Evolutionary conservation across 2,113 vertebrate genomes (phyloP), one percentile per base, ranked within the genome.

Genomic region (Cercocebus atys): DNA sequence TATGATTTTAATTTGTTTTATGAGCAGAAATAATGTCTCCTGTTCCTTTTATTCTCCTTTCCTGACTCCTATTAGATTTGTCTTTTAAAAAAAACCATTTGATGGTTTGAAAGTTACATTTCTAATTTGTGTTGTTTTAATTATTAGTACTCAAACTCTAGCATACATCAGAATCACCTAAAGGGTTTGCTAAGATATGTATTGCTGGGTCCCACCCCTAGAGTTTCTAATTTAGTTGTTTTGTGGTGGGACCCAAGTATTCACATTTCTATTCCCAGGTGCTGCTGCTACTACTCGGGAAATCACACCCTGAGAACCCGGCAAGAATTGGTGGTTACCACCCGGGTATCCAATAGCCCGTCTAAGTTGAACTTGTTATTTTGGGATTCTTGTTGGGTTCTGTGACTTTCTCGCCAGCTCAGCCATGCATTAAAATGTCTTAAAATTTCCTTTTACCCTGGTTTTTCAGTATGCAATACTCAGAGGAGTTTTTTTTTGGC

Each of bases 1-100:
- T 80, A 50, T 66, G 1, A 90, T 94, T 93, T 85, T 84, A 96
- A 76, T 94, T 93, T 95, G 55, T 85, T 32, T 81, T 78, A 30
- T 50, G 14, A 82, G 32, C 13, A 81, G n/a, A 90, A 90, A 73
- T 0, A 17, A 61, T 80, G 94, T 79, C 52, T n/a, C 32, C 1
- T 92, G 13, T 86, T 78, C 47, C 13, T 82, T 84, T 80, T 83
- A 25, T 59, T 40, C 52, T 81, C 32, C 25, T 89, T 84, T 72
- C 9, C 66, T 93, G 5, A 30, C 64, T 94, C 59, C 40, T 92
- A 35, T 59, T 82, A 81, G n/a, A 32, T 70, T 88, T 5, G 2
- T 84, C 10, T 45, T 47, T 30, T 0, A 61, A 61, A 18, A 89
- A 68, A 59, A 20, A 8, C 30, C 12, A 47, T 87, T 92, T 90